Base-by-base conservation (phyloP, 2,888 invertebrate species). In the Pelosia muscerda region DNA sequence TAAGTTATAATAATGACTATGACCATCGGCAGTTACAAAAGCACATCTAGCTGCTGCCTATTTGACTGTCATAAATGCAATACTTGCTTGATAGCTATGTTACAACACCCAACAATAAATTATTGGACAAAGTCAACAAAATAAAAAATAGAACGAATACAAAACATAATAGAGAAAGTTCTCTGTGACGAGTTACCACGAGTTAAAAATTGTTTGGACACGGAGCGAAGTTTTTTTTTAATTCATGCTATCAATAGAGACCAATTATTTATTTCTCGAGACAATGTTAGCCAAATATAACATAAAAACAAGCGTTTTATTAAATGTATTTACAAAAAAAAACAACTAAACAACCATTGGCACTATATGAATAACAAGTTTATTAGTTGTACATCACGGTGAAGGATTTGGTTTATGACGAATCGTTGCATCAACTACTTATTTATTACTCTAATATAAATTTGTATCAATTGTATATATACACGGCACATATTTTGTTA, bases 401-500 rank as follows among this genome's bases (percentile, higher is more conserved):
- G 86, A 90, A 88, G 84, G 88, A 89, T 94, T 94, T 93, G 93
- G 93, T 93, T 91, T 90, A 77, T 78, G 74, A 77, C 75, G 73
- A 72, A 83, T 83, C 78, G 78, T 84, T 81, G 78, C 77, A 78
- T 76, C 81, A 83, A 81, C 83, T 84, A 85, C 72, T 67, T 78
- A 75, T 72, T 64, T 75, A 80, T 76, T 79, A 74, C 63, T 74
- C 80, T 81, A 79, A 83, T 83, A 84, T 87, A 83, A n/a, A 85
- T 92, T 91, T 91, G 89, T 90, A 90, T 90, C 85, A 87, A 83
- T 89, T 81, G 82, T 94, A 95, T 94, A 95, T 94, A 86, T 94
- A 95, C 94, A 95, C 92, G 93, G 92, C 92, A 94, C 93, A 87
- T 88, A 84, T 78, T 89, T 90, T 90, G 88, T 90, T 90, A 88